Base-by-base conservation (phyloP, 2,113 vertebrate genomes). In the Sclerurus mexicanus region DNA sequence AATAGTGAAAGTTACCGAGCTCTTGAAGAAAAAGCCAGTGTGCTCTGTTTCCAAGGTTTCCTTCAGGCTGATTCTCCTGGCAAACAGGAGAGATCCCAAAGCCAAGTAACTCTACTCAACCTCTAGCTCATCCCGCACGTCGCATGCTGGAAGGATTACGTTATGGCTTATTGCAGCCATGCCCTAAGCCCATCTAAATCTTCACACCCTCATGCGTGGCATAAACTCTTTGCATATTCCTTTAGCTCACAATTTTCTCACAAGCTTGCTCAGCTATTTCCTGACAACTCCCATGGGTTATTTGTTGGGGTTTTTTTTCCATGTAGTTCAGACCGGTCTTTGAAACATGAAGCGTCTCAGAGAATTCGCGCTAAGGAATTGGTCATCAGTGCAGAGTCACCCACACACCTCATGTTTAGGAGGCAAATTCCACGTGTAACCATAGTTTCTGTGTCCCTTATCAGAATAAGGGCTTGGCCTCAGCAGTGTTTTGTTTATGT, bases 41-140 rank as follows among this genome's bases (percentile, higher is more conserved):
- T 44, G 19, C 35, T 77, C 39, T 11, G 6, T 83, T 93, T 94
- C 91, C 91, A 91, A 46, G 23, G 53, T 73, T 90, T 88, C 68
- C 59, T 93, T 72, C 90, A 84, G 46, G 59, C 9, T 59, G 91
- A 88, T 25, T 87, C 60, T 87, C 64, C 72, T 80, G 85, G 92
- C 85, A 88, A 90, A 94, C 0, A 5, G 78, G 63, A 66, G 58
- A 63, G 55, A 68, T 59, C 63, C 39, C 85, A 75, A 86, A 75
- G 90, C 93, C 90, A 94, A 96, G 52, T 39, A 77, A 73, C 63
- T 74, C 75, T 31, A 28, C 69, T 92, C 87, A 94, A 69, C 73
- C 67, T 52, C 78, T 13, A 69, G 74, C 53, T 83, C 82, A 77
- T 76, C 62, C 82, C 77, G 71, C 0, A 0, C 0, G 0, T 42